Percentiles rank a stretch among this genome's conserved stretches.
These are phyloP conservation scores for Drosophila mimica DNA, from an alignment of 2,888 invertebrate genomes.

Conservation along the genomic window DNA sequence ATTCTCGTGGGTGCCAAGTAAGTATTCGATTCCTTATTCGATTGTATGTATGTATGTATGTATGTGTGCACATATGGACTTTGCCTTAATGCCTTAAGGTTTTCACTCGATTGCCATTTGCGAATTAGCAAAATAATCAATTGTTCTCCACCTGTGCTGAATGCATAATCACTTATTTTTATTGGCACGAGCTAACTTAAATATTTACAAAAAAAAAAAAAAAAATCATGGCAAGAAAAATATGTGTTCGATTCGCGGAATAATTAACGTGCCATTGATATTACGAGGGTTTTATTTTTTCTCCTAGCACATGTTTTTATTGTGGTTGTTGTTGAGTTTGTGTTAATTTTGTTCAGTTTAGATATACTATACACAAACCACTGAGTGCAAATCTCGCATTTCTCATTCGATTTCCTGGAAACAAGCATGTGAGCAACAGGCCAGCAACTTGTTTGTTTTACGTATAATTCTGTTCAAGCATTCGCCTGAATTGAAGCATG, in stretches of 20 bases:
- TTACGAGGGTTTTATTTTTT: constrained; percentile 23
- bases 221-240: constrained; percentile 6
- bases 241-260: constrained; percentile 62
- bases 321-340: constrained; percentile 23
- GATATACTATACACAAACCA: neutral
- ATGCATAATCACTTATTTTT: constrained; percentile 38
- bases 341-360: constrained; percentile 23
- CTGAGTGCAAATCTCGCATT: constrained; percentile 71
- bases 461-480: constrained; percentile 23
- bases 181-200: constrained; percentile 54
- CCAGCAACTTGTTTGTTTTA: constrained; percentile 35
- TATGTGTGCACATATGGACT: neutral
- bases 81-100: constrained; percentile 10
- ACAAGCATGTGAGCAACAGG: constrained; percentile 13
- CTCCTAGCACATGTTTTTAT: constrained; percentile 10
- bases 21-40: constrained; percentile 72
- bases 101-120: constrained; percentile 33
- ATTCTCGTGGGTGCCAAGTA: constrained; percentile 96
- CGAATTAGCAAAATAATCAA: constrained; percentile 37
- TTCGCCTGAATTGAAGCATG: constrained; percentile 39
- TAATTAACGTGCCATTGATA: constrained; percentile 60
- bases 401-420: constrained; percentile 66
- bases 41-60: neutral
- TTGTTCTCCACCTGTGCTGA: constrained; percentile 52
- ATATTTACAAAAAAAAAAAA: constrained; percentile 56